phyloP scores from a whole-genome alignment of 1,140 invertebrate genomes.

The Orchestia grillus region DNA sequence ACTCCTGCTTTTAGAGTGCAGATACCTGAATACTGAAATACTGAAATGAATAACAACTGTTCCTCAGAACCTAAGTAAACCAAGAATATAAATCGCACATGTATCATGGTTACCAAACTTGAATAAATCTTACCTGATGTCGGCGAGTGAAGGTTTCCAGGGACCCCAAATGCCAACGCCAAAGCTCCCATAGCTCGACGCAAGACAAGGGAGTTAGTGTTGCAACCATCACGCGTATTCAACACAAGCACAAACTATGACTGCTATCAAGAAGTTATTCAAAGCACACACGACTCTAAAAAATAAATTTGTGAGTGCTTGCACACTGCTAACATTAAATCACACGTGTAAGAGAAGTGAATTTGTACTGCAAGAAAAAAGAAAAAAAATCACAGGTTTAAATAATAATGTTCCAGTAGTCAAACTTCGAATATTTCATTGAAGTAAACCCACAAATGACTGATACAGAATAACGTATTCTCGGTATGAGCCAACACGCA shows the following conservation, averaged over 20 bases:
- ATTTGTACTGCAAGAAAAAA: neutral
- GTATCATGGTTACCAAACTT: neutral
- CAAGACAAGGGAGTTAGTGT: neutral
- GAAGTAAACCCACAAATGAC: neutral
- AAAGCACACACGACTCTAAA: neutral
- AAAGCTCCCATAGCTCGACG: neutral
- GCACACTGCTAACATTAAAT: neutral
- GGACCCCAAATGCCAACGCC: neutral
- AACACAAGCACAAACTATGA: neutral
- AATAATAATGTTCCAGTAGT: too few species aligned
- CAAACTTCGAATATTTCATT: neutral
- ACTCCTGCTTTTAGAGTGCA: too few species aligned
- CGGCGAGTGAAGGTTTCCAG: neutral
- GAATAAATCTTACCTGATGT: neutral
- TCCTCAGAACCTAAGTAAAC: neutral
- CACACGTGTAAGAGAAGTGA: neutral
- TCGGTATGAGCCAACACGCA: too few species aligned
- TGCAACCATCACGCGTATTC: neutral
- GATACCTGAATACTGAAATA: neutral
- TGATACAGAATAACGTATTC: neutral
- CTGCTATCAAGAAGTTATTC: neutral
- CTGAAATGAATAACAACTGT: neutral
- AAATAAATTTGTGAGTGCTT: neutral
- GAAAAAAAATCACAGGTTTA: too few species aligned
- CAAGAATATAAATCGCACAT: neutral